Conservation (phyloP, 2,113 vertebrate genomes). For the Bothrops jararaca region DNA sequence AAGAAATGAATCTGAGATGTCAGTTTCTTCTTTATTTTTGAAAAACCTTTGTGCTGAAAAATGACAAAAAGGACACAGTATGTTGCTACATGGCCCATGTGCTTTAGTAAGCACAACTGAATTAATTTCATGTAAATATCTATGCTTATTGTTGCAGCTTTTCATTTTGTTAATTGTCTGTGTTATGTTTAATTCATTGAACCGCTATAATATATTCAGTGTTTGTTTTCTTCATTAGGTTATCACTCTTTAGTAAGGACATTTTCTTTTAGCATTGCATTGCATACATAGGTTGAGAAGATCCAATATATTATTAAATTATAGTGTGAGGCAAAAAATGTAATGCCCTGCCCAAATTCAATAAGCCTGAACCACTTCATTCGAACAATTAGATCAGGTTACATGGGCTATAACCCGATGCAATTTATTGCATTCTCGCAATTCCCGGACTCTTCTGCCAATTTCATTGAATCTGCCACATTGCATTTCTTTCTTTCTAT, state of each 20-base stretch:
- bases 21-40: neutral
- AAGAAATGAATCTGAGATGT: neutral
- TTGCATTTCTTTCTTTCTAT: neutral
- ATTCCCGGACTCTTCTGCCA: neutral
- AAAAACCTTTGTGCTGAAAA: neutral
- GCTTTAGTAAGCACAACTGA: neutral
- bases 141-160: neutral
- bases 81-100: neutral
- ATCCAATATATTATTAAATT: neutral
- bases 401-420: neutral
- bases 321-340: neutral
- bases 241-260: neutral
- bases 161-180: neutral
- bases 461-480: neutral
- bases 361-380: neutral
- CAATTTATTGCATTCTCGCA: neutral
- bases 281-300: neutral
- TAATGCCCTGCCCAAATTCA: neutral
- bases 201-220: neutral
- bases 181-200: neutral
- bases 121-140: neutral
- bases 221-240: neutral
- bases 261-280: neutral
- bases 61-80: neutral
- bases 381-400: neutral